These are phyloP conservation scores for Drosophila falleni DNA, from an alignment of 2,888 invertebrate species.

Conservation along the genomic window DNA sequence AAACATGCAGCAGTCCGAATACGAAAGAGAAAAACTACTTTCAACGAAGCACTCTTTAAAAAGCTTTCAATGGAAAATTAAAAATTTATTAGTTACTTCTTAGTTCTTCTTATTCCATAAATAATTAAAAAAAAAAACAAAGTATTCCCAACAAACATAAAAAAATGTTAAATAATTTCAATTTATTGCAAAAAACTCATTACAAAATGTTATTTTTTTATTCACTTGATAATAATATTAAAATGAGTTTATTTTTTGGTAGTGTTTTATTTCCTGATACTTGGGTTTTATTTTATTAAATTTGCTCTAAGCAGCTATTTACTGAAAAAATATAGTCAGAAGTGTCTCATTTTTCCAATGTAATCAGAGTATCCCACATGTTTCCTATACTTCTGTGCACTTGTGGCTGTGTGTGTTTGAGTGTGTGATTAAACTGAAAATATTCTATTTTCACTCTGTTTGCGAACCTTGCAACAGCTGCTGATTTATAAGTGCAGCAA, in stretches of 20 bases:
- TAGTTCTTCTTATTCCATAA: background rate
- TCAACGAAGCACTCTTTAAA: background rate
- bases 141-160: background rate
- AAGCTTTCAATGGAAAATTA: background rate
- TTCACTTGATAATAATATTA: background rate
- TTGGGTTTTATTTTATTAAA: background rate
- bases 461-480: conserved; percentile 38
- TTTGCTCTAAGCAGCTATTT: background rate
- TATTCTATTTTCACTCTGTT: conserved; percentile 24
- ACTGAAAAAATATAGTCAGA: conserved; percentile 8
- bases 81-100: background rate
- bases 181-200: background rate
- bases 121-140: background rate
- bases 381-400: background rate
- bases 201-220: background rate
- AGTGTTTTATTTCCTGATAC: background rate
- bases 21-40: conserved; percentile 11
- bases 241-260: background rate
- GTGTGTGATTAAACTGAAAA: conserved; percentile 32
- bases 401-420: background rate
- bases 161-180: background rate
- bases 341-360: background rate
- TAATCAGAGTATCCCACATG: conserved; percentile 1
- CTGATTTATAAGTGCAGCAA: conserved; percentile 63
- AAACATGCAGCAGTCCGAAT: conserved; percentile 8